Evolutionary conservation across 2,888 invertebrate genomes (phyloP).

Genomic region (Leucoptera coffeella): DNA sequence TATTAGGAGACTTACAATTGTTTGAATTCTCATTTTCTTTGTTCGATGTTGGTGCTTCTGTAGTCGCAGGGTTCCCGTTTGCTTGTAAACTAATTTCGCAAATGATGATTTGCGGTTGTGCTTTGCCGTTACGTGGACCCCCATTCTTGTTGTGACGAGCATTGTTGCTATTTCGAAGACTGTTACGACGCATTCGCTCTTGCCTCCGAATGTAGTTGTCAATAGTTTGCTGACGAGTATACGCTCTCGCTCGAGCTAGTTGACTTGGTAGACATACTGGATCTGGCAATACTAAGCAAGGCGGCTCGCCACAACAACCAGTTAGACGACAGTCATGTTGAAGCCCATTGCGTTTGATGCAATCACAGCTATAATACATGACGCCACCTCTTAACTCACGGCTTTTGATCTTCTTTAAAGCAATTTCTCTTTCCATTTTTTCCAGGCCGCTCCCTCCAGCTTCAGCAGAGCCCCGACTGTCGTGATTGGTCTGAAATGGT

Average conservation of each 20-base stretch:
- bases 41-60: not conserved
- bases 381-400: conserved; percentile 50
- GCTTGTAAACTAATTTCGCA: conserved; percentile 42
- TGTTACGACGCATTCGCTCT: no score
- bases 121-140: not conserved
- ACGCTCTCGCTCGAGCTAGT: conserved; percentile 17
- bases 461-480: no score
- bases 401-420: conserved; percentile 37
- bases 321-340: conserved; percentile 54
- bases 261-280: conserved; percentile 49
- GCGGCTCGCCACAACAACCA: conserved; percentile 44
- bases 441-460: conserved; percentile 19
- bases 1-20: not conserved
- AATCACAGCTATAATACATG: conserved; percentile 52
- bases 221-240: not conserved
- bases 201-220: no score
- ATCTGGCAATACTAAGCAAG: conserved; percentile 47
- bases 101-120: conserved; percentile 22
- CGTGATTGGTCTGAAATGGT: no score
- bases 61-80: conserved; percentile 8
- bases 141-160: no score
- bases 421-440: conserved; percentile 37
- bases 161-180: no score
- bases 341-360: conserved; percentile 53
- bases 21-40: not conserved